Percentiles rank a stretch among this genome's conserved stretches.
phyloP scores from a whole-genome alignment of 2,888 invertebrate genomes.

The Andrena haemorrhoa region DNA sequence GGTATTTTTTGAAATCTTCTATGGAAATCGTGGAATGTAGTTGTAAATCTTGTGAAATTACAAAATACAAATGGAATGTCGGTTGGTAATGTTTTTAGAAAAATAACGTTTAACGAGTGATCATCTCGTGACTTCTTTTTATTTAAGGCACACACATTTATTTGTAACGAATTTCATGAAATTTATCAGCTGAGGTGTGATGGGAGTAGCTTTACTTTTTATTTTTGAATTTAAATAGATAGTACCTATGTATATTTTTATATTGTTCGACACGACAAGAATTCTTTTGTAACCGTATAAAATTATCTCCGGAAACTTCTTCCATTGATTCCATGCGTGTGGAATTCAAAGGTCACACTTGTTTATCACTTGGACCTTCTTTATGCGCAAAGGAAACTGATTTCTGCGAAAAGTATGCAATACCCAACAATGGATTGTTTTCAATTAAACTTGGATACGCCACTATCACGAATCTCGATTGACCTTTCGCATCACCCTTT shows the following conservation, averaged over 20 bases:
- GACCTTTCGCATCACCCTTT: background rate
- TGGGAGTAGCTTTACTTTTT: no score
- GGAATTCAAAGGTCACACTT: background rate
- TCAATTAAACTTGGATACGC: background rate
- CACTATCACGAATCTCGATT: background rate
- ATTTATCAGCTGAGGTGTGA: no score
- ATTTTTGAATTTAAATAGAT: no score
- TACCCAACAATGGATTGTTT: background rate
- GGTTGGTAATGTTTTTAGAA: no score
- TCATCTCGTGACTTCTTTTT: background rate
- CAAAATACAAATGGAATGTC: no score
- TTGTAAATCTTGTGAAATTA: background rate
- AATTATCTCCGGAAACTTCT: background rate
- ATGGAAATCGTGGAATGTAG: background rate
- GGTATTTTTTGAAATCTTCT: background rate
- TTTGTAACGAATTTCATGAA: no score
- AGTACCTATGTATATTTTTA: no score
- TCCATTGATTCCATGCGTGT: no score
- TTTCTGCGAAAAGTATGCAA: background rate
- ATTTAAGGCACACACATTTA: background rate
- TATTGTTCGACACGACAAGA: no score
- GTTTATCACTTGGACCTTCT: background rate
- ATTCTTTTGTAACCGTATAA: background rate
- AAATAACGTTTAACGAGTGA: no score
- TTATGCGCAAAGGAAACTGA: background rate